Base-by-base conservation (phyloP, 2,113 vertebrate species). In the Malurus alboscapulatus region DNA sequence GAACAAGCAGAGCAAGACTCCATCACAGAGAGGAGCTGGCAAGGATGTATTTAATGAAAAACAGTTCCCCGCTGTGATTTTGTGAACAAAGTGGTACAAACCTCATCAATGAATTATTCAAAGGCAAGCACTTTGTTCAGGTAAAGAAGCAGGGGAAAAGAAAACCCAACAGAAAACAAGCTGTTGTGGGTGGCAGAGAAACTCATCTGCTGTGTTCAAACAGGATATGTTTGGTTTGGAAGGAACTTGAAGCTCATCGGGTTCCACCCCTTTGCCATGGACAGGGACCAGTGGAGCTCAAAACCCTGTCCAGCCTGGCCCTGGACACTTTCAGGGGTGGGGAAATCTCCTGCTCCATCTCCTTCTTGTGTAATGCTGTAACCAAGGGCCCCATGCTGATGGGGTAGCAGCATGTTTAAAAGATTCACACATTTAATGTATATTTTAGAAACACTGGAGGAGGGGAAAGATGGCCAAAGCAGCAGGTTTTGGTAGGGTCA, bases 91-190 rank as follows among this genome's bases (percentile, higher is more conserved):
- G 75, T 40, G 54, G 78, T 87, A 82, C 87, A 91, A 94, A 75
- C 20, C 53, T 88, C 66, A 73, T 62, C 42, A 54, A 47, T 92
- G 45, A 91, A 93, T 93, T 95, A 88, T 93, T 95, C 89, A 93
- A 84, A 79, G 12, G 1, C 71, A 93, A 26, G 24, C 2, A 3
- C 77, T 95, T 88, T 91, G 78, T 87, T 89, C 77, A 30, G 44
- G 63, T 72, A 45, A 88, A 78, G 67, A 79, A 51, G 38, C 25
- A 48, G 32, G 20, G 5, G 1, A 7, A 45, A 19, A 62, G 26
- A 57, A 34, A 17, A 22, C 3, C 9, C 29, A 29, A 17, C 32
- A 38, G 11, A 73, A 74, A 88, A 73, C n/a, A 50, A 92, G 25
- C 20, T 72, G 48, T 40, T 71, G 48, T 78, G 44, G 29, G 30